Evolutionary conservation across 2,797 vertebrate species (phyloP).

Genomic region (Hafferia zeledoni): DNA sequence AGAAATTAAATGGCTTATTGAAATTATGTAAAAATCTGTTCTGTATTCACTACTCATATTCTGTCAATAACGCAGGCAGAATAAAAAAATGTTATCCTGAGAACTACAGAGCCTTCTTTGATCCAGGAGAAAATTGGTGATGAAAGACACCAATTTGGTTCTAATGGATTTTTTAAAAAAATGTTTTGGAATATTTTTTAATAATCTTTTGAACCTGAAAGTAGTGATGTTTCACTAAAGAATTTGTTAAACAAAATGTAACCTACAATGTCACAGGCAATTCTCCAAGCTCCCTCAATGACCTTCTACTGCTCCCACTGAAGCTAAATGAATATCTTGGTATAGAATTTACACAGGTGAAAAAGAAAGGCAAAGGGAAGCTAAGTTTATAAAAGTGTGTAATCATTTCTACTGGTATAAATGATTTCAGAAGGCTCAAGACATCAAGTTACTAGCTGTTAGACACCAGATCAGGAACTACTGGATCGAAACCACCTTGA

Average conservation of each 20-base stretch:
- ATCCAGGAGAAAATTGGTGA: background rate
- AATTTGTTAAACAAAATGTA: background rate
- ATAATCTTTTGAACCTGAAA: background rate
- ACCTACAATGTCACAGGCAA: background rate
- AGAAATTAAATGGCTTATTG: background rate
- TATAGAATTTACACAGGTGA: background rate
- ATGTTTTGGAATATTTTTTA: background rate
- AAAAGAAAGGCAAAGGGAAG: background rate
- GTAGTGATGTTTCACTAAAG: background rate
- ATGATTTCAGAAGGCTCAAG: background rate
- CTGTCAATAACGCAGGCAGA: background rate
- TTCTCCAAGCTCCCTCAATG: background rate
- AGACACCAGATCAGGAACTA: too few relatives aligned
- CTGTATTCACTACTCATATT: background rate
- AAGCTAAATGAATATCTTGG: background rate
- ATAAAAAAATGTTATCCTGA: background rate
- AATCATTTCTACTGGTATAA: background rate
- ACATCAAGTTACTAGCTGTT: background rate
- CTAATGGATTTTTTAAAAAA: background rate
- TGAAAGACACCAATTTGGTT: background rate
- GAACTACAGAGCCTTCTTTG: background rate
- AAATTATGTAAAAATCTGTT: background rate
- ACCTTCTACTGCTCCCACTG: background rate
- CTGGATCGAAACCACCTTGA: too few relatives aligned
- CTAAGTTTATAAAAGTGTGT: background rate